A percentile compares a stretch with the other conserved stretches of the same genome.
phyloP scores from a whole-genome alignment of 1,140 invertebrate genomes.

The Drosophila prosaltans region DNA sequence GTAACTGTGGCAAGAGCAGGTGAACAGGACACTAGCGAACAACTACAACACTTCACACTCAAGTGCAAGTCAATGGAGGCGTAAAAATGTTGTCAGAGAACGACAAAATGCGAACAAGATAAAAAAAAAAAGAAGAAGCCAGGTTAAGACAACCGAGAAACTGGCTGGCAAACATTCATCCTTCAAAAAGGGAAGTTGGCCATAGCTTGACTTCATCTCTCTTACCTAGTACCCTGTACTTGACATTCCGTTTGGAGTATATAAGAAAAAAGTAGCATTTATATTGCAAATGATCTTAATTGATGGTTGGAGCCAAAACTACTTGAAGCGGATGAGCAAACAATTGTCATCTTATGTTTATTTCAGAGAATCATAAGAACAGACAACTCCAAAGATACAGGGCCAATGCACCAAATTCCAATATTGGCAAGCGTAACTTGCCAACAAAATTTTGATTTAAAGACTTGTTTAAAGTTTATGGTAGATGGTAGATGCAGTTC shows the following conservation, averaged over 20 bases:
- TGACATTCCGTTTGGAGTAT: neutral
- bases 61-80: constrained; percentile 55
- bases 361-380: no score
- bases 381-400: no score
- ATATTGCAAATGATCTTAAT: neutral
- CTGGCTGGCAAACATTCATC: neutral
- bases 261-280: neutral
- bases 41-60: constrained; percentile 29
- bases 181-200: neutral
- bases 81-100: constrained; percentile 42
- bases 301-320: neutral
- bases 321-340: no score
- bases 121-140: neutral
- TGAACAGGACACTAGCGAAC: constrained; percentile 3
- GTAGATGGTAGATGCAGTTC: no score
- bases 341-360: no score
- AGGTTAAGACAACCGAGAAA: constrained; percentile 8
- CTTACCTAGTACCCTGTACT: neutral
- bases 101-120: constrained; percentile 3
- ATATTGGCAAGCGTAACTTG: no score
- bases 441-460: no score
- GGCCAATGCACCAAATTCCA: no score
- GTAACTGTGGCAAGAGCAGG: constrained; percentile 23
- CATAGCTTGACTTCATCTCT: neutral
- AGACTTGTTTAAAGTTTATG: no score